Conservation (phyloP, 2,888 invertebrate genomes). For the Caradrina kadenii region DNA sequence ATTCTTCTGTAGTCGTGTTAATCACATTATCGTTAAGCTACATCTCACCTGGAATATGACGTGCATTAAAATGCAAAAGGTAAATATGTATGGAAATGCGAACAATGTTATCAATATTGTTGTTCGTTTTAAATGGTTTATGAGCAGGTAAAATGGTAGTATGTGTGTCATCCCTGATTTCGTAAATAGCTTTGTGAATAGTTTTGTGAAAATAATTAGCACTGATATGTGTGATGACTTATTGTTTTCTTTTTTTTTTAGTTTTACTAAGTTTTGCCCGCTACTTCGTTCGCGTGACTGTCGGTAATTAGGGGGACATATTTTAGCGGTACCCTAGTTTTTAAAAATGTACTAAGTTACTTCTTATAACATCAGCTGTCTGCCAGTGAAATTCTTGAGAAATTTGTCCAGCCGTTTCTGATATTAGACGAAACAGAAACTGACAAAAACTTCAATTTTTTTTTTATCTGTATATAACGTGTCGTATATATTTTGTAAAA, state of each 20-base stretch:
- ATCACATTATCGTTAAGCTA: constrained; percentile 55
- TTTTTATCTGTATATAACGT: too few relatives aligned
- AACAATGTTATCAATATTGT: constrained; percentile 50
- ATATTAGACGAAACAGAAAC: too few relatives aligned
- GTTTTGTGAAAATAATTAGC: constrained; percentile 3
- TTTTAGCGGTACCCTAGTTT: too few relatives aligned
- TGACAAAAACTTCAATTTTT: too few relatives aligned
- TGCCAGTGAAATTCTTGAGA: too few relatives aligned
- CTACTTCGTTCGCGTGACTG: too few relatives aligned
- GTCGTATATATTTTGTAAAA: not conserved
- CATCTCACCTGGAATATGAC: constrained; percentile 39
- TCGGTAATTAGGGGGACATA: too few relatives aligned
- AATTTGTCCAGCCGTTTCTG: too few relatives aligned
- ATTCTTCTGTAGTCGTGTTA: constrained; percentile 44
- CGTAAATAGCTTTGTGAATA: not conserved
- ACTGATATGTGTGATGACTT: constrained; percentile 1
- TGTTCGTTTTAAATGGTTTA: constrained; percentile 32
- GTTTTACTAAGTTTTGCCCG: too few relatives aligned
- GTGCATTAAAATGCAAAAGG: constrained; percentile 36
- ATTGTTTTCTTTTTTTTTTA: not conserved
- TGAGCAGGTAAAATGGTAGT: constrained; percentile 46
- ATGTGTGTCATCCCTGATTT: constrained; percentile 25
- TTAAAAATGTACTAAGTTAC: too few relatives aligned
- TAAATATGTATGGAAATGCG: constrained; percentile 22
- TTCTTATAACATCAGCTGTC: too few relatives aligned